Evolutionary conservation across 2,888 invertebrate species (phyloP).

Genomic region (Nemotelus pantherinus): DNA sequence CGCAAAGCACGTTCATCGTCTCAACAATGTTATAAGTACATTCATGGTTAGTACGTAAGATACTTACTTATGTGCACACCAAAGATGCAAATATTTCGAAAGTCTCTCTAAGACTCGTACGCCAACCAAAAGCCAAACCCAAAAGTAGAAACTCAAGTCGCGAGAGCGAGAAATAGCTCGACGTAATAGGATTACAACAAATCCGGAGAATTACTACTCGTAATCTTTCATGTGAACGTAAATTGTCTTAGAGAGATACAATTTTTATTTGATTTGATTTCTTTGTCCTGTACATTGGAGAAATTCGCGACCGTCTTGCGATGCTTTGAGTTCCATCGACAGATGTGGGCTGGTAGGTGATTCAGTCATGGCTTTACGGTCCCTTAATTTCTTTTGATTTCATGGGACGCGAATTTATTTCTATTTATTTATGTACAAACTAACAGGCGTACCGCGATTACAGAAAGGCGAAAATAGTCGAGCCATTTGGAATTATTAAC

Average conservation of each 20-base stretch:
- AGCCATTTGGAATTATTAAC: constrained; percentile 4
- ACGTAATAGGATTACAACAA: constrained; percentile 38
- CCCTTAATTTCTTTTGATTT: neutral
- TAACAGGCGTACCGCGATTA: too few species aligned
- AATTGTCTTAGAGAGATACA: neutral
- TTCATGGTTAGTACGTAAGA: neutral
- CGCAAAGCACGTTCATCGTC: constrained; percentile 5
- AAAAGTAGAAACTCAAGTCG: constrained; percentile 27
- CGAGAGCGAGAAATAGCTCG: constrained; percentile 22
- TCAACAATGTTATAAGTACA: constrained; percentile 1
- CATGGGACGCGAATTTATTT: neutral
- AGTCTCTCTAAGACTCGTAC: neutral
- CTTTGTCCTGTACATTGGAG: constrained; percentile 17
- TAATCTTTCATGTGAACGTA: neutral
- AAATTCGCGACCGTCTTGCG: constrained; percentile 6
- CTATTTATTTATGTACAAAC: too few species aligned
- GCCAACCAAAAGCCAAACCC: neutral
- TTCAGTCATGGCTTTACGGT: neutral
- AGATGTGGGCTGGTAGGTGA: neutral
- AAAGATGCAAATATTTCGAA: neutral
- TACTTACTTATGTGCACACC: neutral
- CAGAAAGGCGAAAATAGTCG: too few species aligned
- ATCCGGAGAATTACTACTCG: constrained; percentile 15
- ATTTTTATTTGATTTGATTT: neutral
- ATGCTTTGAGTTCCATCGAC: neutral